phyloP scores from a whole-genome alignment of 1,140 invertebrate species.

The Aricia agestis region DNA sequence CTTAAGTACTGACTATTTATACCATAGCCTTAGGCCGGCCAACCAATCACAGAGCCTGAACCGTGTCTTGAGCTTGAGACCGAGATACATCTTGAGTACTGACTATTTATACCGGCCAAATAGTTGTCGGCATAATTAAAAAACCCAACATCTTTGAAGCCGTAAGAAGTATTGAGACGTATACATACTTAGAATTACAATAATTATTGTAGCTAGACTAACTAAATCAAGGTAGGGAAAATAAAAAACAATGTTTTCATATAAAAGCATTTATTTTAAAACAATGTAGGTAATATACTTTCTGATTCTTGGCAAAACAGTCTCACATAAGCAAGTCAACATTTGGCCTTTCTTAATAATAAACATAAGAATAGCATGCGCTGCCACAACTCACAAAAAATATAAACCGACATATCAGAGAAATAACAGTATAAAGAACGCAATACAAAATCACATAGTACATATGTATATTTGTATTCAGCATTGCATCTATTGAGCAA shows the following conservation, averaged over 20 bases:
- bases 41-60: no score
- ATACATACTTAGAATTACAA: no score
- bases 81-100: no score
- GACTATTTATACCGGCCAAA: no score
- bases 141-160: no score
- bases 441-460: conserved; percentile 55
- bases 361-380: conserved; percentile 73
- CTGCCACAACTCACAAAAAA: conserved; percentile 71
- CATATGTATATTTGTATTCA: conserved; percentile 58
- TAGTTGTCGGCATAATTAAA: no score
- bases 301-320: conserved; percentile 76
- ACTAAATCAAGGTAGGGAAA: background rate
- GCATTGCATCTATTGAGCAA: conserved; percentile 71
- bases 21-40: no score
- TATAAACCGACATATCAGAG: conserved; percentile 68
- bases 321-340: conserved; percentile 76
- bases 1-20: no score
- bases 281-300: conserved; percentile 77
- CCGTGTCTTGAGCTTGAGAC: no score
- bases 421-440: conserved; percentile 68
- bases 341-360: conserved; percentile 75
- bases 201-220: background rate
- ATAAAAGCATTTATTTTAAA: conserved; percentile 77
- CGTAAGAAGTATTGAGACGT: no score
- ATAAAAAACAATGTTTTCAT: conserved; percentile 39